Conservation (phyloP, 2,888 invertebrate genomes). For the Pristionchus arcanus region DNA sequence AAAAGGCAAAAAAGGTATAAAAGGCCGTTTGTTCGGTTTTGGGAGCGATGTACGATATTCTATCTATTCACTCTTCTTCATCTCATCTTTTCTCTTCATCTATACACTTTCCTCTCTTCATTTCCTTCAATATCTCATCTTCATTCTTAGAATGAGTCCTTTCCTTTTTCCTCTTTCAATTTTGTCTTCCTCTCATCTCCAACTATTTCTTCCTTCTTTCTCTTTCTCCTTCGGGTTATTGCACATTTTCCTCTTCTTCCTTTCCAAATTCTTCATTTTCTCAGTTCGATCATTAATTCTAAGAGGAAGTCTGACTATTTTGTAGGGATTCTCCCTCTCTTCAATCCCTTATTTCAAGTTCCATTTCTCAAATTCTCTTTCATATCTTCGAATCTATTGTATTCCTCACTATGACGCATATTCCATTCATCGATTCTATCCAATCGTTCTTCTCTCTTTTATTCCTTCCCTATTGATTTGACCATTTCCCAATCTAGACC, state of each 20-base stretch:
- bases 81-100: neutral
- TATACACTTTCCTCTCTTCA: conserved; percentile 57
- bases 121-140: conserved; percentile 25
- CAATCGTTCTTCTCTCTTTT: neutral
- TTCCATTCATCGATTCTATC: conserved; percentile 9
- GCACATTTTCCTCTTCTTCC: conserved; percentile 6
- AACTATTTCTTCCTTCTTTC: conserved; percentile 7
- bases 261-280: conserved; percentile 44
- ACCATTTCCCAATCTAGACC: neutral
- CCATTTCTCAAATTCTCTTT: neutral
- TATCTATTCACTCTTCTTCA: neutral
- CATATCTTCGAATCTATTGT: neutral
- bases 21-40: too few species aligned
- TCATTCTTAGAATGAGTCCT: neutral
- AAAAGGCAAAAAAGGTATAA: too few species aligned
- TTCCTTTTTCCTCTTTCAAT: conserved; percentile 54
- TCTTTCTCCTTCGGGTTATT: conserved; percentile 32
- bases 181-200: neutral
- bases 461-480: neutral
- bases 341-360: neutral
- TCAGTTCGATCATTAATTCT: conserved; percentile 36
- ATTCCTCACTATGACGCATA: conserved; percentile 6
- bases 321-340: neutral
- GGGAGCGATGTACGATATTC: too few species aligned
- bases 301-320: neutral